These are phyloP conservation scores for Parapsyche elsis DNA, from an alignment of 1,140 invertebrate species.

Conservation along the genomic window DNA sequence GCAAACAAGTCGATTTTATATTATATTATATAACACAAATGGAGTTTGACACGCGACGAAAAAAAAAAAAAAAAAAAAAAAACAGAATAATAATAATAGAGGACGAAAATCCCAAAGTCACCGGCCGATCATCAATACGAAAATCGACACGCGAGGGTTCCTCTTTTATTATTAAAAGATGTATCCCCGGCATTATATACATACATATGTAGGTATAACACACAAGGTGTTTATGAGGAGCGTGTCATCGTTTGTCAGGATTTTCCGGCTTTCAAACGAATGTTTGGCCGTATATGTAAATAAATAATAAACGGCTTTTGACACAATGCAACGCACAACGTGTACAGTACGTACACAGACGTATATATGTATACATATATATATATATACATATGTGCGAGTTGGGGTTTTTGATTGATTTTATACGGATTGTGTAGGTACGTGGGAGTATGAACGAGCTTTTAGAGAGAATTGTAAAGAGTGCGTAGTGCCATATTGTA, in stretches of 20 bases:
- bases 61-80: background rate
- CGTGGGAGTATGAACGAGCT: slow-evolving; percentile 3
- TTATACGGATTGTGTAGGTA: background rate
- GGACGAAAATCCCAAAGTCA: background rate
- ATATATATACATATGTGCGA: background rate
- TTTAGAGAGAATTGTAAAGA: slow-evolving; percentile 27
- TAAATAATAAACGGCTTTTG: background rate
- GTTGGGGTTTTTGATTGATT: slow-evolving; percentile 17
- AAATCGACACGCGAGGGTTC: background rate
- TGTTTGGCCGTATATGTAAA: background rate
- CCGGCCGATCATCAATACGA: background rate
- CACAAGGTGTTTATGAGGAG: background rate
- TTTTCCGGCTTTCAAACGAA: slow-evolving; percentile 3
- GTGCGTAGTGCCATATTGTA: background rate
- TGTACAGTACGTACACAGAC: background rate
- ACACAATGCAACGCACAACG: background rate
- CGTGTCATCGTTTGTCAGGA: slow-evolving; percentile 13
- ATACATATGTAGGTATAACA: too few relatives aligned
- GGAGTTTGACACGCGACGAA: background rate
- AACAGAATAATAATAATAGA: background rate
- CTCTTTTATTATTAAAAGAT: background rate
- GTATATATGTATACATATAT: background rate
- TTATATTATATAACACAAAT: too few relatives aligned
- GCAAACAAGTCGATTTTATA: background rate
- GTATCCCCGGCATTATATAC: background rate